Percentiles rank a stretch among this genome's conserved stretches.
phyloP scores from a whole-genome alignment of 1,140 invertebrate genomes.

The Euwallacea fornicatus region DNA sequence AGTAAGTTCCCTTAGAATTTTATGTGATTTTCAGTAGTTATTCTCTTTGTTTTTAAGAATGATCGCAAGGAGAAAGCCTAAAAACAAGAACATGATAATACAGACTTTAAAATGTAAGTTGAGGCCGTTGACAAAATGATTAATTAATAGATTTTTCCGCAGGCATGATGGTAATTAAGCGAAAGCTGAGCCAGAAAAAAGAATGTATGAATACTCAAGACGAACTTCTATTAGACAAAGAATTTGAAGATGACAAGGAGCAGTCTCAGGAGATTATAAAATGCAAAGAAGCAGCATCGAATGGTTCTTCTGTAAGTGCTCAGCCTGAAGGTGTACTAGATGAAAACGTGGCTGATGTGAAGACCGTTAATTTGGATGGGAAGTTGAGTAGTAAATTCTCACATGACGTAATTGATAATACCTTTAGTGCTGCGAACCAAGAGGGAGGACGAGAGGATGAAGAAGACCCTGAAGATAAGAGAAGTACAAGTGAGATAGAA shows the following conservation, averaged over 20 bases:
- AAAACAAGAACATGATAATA: slow-evolving; percentile 33
- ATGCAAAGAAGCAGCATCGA: no score
- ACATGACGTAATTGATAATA: no score
- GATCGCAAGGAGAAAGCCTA: slow-evolving; percentile 22
- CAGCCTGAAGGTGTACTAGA: no score
- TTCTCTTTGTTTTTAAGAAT: slow-evolving; percentile 25
- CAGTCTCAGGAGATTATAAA: no score
- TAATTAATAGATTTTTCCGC: slow-evolving; percentile 8
- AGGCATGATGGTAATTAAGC: slow-evolving; percentile 36
- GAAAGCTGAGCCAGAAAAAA: slow-evolving; percentile 22
- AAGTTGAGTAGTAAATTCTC: no score
- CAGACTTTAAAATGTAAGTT: slow-evolving; percentile 36
- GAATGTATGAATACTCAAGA: background rate
- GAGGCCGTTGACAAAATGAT: background rate
- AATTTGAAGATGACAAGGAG: background rate
- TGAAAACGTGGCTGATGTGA: no score
- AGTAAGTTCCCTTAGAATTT: slow-evolving; percentile 15
- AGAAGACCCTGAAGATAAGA: no score
- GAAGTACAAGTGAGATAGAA: no score
- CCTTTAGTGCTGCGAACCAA: no score
- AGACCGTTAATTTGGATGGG: no score
- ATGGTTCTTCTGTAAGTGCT: no score
- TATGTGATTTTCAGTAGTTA: background rate
- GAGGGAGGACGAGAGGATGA: no score
- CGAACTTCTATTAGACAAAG: background rate